These are phyloP conservation scores for Alectura lathami DNA, from an alignment of 2,113 vertebrate genomes.

Conservation along the genomic window DNA sequence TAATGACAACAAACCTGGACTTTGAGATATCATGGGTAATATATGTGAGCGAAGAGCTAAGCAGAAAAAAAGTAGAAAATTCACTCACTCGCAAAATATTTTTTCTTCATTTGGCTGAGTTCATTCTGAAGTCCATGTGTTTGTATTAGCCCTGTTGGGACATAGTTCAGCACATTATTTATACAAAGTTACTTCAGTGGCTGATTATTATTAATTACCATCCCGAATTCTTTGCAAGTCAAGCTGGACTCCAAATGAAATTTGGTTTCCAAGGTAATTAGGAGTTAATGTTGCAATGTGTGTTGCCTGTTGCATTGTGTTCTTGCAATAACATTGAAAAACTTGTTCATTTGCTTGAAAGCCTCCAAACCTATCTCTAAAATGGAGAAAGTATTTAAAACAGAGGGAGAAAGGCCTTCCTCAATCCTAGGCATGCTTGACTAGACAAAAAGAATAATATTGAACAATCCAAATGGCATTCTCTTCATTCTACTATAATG, in stretches of 20 bases:
- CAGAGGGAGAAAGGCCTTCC: background rate
- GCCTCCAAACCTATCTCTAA: background rate
- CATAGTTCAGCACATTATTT: slow-evolving; percentile 78
- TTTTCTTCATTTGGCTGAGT: slow-evolving; percentile 69
- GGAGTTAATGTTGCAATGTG: slow-evolving; percentile 42
- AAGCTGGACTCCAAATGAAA: slow-evolving; percentile 44
- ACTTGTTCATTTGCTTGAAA: background rate
- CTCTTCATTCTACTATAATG: background rate
- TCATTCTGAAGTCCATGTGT: slow-evolving; percentile 79
- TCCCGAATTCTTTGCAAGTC: slow-evolving; percentile 62
- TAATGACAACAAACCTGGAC: slow-evolving; percentile 37
- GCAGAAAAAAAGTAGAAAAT: slow-evolving; percentile 19
- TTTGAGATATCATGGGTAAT: slow-evolving; percentile 75
- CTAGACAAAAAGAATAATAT: background rate
- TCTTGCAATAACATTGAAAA: background rate
- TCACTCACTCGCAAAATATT: slow-evolving; percentile 68
- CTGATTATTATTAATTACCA: slow-evolving; percentile 87
- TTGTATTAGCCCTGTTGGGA: slow-evolving; percentile 85
- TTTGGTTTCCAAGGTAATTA: slow-evolving; percentile 45
- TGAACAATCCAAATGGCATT: background rate
- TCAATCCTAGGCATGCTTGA: rapidly evolving
- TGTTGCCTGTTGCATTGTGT: background rate
- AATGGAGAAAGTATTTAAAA: background rate
- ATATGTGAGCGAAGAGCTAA: slow-evolving; percentile 50
- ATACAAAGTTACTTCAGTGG: slow-evolving; percentile 75